phyloP scores from a whole-genome alignment of 2,888 invertebrate genomes.

The Volucella zonaria region DNA sequence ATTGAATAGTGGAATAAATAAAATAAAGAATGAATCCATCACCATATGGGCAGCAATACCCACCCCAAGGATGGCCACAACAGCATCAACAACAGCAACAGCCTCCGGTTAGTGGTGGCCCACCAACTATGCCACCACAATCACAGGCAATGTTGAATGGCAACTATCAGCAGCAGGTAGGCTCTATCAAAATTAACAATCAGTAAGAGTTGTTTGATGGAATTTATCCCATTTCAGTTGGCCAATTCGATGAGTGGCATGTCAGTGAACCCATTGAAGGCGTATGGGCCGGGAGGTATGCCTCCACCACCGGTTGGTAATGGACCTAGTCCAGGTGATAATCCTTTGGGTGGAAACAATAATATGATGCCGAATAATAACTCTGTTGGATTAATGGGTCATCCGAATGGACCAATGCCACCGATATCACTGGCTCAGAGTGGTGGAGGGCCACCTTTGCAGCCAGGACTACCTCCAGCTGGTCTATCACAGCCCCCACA shows the following conservation, averaged over 20 bases:
- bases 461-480: conserved; percentile 32
- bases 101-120: conserved; percentile 66
- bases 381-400: conserved; percentile 53
- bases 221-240: conserved; percentile 75
- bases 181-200: conserved; percentile 1
- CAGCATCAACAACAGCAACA: conserved; percentile 80
- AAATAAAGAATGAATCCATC: conserved; percentile 79
- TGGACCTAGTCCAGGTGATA: conserved; percentile 39
- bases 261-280: conserved; percentile 78
- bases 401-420: conserved; percentile 66
- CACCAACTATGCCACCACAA: conserved; percentile 76
- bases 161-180: conserved; percentile 81
- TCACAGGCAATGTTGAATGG: conserved; percentile 79
- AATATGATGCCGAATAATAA: conserved; percentile 63
- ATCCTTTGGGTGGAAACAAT: conserved; percentile 48
- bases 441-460: conserved; percentile 49
- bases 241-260: conserved; percentile 79
- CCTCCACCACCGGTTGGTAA: conserved; percentile 61
- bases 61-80: conserved; percentile 76
- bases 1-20: conserved; percentile 9
- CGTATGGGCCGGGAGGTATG: conserved; percentile 39
- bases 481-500: conserved; percentile 48
- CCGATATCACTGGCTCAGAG: conserved; percentile 61
- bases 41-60: conserved; percentile 78
- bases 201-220: background rate